Conservation (phyloP, 2,888 invertebrate species). For the Protula sp. region DNA sequence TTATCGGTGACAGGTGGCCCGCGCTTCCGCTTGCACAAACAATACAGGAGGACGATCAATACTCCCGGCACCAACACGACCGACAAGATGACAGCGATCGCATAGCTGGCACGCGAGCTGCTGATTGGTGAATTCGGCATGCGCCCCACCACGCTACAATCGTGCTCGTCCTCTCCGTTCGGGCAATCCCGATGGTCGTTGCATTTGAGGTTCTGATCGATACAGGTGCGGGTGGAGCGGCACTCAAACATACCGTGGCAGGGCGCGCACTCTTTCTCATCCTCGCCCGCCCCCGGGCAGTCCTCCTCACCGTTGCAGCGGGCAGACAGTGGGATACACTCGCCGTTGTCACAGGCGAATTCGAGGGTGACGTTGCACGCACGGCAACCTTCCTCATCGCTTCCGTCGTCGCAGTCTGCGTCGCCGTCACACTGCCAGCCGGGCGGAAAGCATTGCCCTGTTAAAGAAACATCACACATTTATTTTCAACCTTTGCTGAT, state of each 20-base stretch:
- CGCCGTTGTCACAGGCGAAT: conserved; percentile 59
- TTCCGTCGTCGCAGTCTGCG: conserved; percentile 49
- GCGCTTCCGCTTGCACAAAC: neutral
- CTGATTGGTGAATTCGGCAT: no score
- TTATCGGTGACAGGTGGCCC: neutral
- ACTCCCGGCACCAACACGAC: neutral
- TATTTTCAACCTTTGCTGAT: no score
- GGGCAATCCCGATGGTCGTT: conserved; percentile 43
- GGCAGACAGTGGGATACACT: conserved; percentile 78
- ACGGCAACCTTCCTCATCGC: conserved; percentile 47
- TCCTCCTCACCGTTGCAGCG: conserved; percentile 39
- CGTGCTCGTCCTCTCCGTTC: conserved; percentile 25
- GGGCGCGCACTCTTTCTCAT: conserved; percentile 5
- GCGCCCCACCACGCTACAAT: conserved; percentile 38
- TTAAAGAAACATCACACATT: no score
- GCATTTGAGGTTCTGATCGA: conserved; percentile 25
- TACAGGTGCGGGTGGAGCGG: neutral
- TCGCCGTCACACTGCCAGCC: conserved; percentile 96
- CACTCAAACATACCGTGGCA: neutral
- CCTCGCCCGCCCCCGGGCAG: conserved; percentile 1
- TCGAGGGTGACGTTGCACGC: conserved; percentile 11
- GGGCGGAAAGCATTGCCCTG: conserved; percentile 88
- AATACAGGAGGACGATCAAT: no score
- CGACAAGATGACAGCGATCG: neutral
- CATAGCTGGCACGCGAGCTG: neutral